These are phyloP conservation scores for Microctenopoma steveboyesi DNA, from an alignment of 2,797 vertebrate species.

Conservation along the genomic window DNA sequence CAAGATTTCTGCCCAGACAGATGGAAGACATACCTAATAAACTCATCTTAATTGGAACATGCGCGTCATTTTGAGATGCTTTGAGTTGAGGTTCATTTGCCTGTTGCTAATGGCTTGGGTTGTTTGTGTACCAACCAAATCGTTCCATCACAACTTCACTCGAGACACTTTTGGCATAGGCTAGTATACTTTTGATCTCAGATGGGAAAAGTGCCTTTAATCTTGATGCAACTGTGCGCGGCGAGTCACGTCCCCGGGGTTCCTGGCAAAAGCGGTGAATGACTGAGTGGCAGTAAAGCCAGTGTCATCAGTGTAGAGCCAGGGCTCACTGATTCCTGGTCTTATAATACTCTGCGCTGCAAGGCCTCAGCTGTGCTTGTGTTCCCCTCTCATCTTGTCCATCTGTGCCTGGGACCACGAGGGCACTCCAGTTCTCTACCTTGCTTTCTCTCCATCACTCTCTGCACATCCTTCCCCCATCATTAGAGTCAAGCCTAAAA, in stretches of 20 bases:
- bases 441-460: constrained; percentile 27
- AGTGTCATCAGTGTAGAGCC: constrained; percentile 68
- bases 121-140: constrained; percentile 52
- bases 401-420: constrained; percentile 75
- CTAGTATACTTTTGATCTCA: constrained; percentile 60
- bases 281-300: constrained; percentile 67
- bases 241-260: constrained; percentile 51
- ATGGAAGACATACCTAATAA: constrained; percentile 49
- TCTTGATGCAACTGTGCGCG: constrained; percentile 65
- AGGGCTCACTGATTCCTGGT: constrained; percentile 66
- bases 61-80: constrained; percentile 42
- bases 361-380: constrained; percentile 74
- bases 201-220: constrained; percentile 67
- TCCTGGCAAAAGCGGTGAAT: constrained; percentile 54
- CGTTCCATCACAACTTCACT: constrained; percentile 38
- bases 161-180: constrained; percentile 53
- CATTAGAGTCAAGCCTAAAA: constrained; percentile 35
- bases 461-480: constrained; percentile 26
- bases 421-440: constrained; percentile 61
- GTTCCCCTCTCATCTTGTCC: constrained; percentile 72
- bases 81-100: constrained; percentile 39
- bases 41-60: constrained; percentile 44
- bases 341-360: constrained; percentile 52
- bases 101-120: constrained; percentile 43
- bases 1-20: constrained; percentile 35